phyloP scores from a whole-genome alignment of 2,113 vertebrate genomes.

The Sceloporus tristichus region DNA sequence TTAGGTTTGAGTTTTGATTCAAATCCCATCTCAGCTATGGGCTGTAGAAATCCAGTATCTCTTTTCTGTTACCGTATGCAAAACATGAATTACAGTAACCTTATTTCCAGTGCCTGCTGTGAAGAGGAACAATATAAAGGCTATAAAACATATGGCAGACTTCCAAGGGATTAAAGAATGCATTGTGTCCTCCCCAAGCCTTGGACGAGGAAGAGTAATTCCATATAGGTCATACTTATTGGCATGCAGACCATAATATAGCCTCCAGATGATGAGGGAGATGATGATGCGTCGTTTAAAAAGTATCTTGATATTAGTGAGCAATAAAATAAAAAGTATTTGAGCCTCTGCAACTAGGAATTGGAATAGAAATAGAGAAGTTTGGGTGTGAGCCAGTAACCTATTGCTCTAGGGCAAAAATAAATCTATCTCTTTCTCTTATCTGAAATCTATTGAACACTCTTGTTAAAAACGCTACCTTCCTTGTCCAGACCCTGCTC shows the following conservation, averaged over 20 bases:
- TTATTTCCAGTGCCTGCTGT: not conserved
- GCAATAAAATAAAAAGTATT: not conserved
- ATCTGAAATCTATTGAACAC: not conserved
- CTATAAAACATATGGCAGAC: conserved; percentile 1
- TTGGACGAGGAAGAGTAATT: not conserved
- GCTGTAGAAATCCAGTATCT: not conserved
- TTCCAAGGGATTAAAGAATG: not conserved
- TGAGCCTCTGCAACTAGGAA: not conserved
- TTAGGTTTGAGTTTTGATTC: not conserved
- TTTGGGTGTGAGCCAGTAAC: not conserved
- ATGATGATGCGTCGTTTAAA: not conserved
- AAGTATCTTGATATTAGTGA: not conserved
- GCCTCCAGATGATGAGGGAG: conserved; percentile 18
- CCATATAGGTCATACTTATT: not conserved
- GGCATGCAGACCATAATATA: not conserved
- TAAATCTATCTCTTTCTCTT: not conserved
- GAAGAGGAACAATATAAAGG: not conserved
- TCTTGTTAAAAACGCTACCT: not conserved
- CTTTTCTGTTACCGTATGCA: not conserved
- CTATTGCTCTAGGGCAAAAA: not conserved
- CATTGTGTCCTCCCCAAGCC: not conserved
- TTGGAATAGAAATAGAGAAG: not conserved
- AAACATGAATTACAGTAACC: conserved; percentile 1
- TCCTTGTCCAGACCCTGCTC: not conserved
- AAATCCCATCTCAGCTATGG: not conserved